Percentiles rank a stretch among this genome's conserved stretches.
These are phyloP conservation scores for Echiichthys vipera DNA, from an alignment of 2,797 vertebrate species.

Conservation along the genomic window DNA sequence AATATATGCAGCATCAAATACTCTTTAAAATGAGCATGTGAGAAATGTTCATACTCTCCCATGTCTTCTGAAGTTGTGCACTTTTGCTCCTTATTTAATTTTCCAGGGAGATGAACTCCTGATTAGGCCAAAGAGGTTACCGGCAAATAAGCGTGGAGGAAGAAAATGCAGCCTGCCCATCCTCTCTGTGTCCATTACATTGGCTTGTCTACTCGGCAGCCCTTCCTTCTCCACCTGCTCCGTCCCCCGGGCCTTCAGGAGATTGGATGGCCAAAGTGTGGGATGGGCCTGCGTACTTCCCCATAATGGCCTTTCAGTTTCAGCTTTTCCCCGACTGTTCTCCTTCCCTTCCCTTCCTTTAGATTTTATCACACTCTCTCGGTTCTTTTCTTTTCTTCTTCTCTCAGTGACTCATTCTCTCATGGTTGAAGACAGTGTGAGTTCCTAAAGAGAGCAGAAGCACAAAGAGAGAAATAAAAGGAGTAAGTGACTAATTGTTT, in stretches of 20 bases:
- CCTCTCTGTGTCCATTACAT: conserved; percentile 62
- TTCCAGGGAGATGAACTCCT: conserved; percentile 45
- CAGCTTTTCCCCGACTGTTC: conserved; percentile 33
- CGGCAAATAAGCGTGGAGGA: conserved; percentile 48
- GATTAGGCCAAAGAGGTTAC: conserved; percentile 36
- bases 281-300: conserved; percentile 44
- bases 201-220: conserved; percentile 55
- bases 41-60: conserved; percentile 49
- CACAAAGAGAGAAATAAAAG: conserved; percentile 54
- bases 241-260: conserved; percentile 57
- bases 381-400: conserved; percentile 53
- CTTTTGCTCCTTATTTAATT: conserved; percentile 49
- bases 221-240: conserved; percentile 44
- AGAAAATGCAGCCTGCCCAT: conserved; percentile 61
- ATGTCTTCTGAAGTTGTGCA: conserved; percentile 53
- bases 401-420: conserved; percentile 69
- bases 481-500: conserved; percentile 61
- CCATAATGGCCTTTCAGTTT: conserved; percentile 63
- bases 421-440: conserved; percentile 57
- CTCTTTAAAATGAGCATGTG: conserved; percentile 48
- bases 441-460: conserved; percentile 69
- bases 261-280: conserved; percentile 58
- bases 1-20: conserved; percentile 65
- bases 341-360: conserved; percentile 34
- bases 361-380: conserved; percentile 40